A percentile compares a stretch with the other conserved stretches of the same genome.
Evolutionary conservation across 2,113 vertebrate species (phyloP).

Genomic region (Bujurquina vittata): DNA sequence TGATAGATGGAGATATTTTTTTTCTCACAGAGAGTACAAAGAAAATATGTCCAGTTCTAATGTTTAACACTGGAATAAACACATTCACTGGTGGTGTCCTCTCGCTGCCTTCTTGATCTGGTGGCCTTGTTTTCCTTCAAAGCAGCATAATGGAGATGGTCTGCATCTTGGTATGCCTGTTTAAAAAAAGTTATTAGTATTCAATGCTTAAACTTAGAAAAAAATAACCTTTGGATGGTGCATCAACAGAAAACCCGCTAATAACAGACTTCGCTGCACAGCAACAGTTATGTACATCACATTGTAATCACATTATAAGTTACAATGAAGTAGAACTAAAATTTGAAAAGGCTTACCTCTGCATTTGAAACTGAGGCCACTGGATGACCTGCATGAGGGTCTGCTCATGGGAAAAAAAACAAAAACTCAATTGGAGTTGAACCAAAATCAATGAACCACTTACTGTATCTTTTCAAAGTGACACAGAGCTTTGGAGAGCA

Average conservation of each 20-base stretch:
- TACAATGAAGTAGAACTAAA: background rate
- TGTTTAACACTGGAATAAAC: slow-evolving; percentile 40
- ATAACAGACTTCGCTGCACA: background rate
- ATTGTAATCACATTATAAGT: too few species aligned
- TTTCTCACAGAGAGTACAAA: background rate
- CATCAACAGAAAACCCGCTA: background rate
- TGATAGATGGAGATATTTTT: accelerated
- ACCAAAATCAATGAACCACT: background rate
- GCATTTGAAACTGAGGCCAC: accelerated
- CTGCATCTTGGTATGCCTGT: background rate
- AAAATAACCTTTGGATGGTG: background rate
- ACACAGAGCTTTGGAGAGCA: background rate
- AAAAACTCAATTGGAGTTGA: background rate
- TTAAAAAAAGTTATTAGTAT: background rate
- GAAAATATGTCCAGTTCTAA: background rate
- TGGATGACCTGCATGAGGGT: background rate
- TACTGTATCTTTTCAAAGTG: background rate
- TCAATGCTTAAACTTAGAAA: background rate
- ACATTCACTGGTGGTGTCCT: slow-evolving; percentile 7
- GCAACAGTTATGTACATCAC: background rate
- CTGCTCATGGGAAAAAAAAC: background rate
- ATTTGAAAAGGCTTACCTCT: background rate
- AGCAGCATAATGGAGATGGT: slow-evolving; percentile 24
- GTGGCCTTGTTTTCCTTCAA: background rate
- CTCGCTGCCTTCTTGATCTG: background rate